Conservation (phyloP, 2,113 vertebrate species). For the Scartelaos histophorus region DNA sequence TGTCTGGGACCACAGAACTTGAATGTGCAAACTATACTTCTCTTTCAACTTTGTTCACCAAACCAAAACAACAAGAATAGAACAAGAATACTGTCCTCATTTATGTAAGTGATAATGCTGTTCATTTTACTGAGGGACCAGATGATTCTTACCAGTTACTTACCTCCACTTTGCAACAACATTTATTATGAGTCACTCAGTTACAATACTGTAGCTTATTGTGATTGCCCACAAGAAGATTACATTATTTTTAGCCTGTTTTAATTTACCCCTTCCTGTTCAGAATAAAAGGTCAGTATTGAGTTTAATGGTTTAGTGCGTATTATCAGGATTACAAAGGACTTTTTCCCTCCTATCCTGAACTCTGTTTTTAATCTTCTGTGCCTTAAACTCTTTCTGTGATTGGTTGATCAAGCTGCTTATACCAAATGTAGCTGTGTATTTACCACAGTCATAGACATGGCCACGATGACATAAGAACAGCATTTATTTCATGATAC, state of each 20-base stretch:
- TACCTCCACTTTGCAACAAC: constrained; percentile 24
- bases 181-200: constrained; percentile 36
- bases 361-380: constrained; percentile 60
- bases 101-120: no score
- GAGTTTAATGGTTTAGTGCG: constrained; percentile 68
- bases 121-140: no score
- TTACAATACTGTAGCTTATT: constrained; percentile 50
- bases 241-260: constrained; percentile 68
- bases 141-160: constrained; percentile 19
- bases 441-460: constrained; percentile 34
- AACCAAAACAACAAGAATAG: no score
- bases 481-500: constrained; percentile 24
- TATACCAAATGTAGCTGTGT: constrained; percentile 34
- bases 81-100: no score
- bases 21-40: no score
- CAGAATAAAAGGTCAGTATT: constrained; percentile 58
- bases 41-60: no score
- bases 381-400: constrained; percentile 43
- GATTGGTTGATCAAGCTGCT: constrained; percentile 44
- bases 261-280: constrained; percentile 67
- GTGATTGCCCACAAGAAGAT: constrained; percentile 51
- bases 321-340: constrained; percentile 73
- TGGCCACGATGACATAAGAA: constrained; percentile 12
- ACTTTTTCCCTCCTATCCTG: constrained; percentile 53
- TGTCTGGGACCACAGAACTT: constrained; percentile 22